phyloP scores from a whole-genome alignment of 2,888 invertebrate genomes.

The Tetranychus truncatus region DNA sequence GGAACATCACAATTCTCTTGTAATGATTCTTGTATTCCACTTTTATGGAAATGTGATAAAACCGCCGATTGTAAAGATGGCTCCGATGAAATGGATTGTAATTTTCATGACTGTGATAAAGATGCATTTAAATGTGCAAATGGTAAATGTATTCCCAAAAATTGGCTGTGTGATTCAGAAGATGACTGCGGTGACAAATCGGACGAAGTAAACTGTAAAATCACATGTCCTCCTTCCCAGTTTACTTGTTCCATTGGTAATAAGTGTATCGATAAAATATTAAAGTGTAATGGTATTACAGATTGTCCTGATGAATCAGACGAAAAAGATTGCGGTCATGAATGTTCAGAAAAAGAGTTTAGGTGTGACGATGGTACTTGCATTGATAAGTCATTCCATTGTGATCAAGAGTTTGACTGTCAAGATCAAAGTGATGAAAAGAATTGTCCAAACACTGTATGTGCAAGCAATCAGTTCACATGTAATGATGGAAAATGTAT shows the following conservation, averaged over 20 bases:
- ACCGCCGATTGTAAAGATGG: constrained; percentile 19
- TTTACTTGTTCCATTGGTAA: constrained; percentile 4
- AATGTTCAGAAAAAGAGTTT: constrained; percentile 19
- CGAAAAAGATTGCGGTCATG: constrained; percentile 28
- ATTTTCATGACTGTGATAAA: constrained; percentile 14
- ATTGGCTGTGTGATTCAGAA: constrained; percentile 33
- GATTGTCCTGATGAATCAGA: constrained; percentile 36
- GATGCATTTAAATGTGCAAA: constrained; percentile 26
- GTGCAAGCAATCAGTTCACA: background rate
- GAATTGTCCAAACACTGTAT: constrained; percentile 24
- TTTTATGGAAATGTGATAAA: constrained; percentile 15
- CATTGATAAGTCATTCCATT: constrained; percentile 63
- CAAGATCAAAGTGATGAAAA: constrained; percentile 75
- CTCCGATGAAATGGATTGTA: constrained; percentile 19
- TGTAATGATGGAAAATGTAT: constrained; percentile 13
- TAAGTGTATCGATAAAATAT: constrained; percentile 40
- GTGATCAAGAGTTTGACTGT: constrained; percentile 68
- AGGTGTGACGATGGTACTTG: constrained; percentile 30
- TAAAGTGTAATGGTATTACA: constrained; percentile 50
- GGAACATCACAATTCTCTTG: constrained; percentile 15
- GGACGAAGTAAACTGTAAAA: constrained; percentile 48
- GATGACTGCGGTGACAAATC: constrained; percentile 73
- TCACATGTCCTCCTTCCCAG: background rate
- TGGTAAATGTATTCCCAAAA: constrained; percentile 31
- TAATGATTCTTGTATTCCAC: constrained; percentile 16